These are phyloP conservation scores for Trachelus tabidus DNA, from an alignment of 2,888 invertebrate species.

Conservation along the genomic window DNA sequence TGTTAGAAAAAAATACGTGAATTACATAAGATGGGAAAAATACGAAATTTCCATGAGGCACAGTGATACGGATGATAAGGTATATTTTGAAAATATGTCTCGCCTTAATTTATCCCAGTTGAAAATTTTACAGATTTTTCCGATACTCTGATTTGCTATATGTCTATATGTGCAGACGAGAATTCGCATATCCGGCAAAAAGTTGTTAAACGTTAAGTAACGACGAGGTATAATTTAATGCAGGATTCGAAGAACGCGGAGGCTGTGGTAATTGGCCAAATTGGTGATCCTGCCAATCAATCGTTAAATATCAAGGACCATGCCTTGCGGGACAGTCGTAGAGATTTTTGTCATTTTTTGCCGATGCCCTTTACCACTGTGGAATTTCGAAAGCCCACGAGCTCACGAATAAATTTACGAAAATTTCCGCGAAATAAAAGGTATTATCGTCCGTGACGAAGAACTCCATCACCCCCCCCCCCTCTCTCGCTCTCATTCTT, in stretches of 20 bases:
- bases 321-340: not conserved
- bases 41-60: not conserved
- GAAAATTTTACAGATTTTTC: not conserved
- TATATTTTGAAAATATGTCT: not conserved
- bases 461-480: not conserved
- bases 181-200: not conserved
- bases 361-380: not conserved
- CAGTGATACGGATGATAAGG: not conserved
- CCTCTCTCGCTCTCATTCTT: not conserved
- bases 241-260: constrained; percentile 42
- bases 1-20: not conserved
- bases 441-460: constrained; percentile 33
- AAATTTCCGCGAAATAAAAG: constrained; percentile 58
- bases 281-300: constrained; percentile 64
- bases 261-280: constrained; percentile 56
- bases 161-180: not conserved
- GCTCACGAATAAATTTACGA: constrained; percentile 46
- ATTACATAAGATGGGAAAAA: not conserved
- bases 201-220: not conserved
- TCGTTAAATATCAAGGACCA: constrained; percentile 57
- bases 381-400: not conserved
- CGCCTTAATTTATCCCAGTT: not conserved
- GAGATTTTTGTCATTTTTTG: constrained; percentile 23
- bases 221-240: not conserved
- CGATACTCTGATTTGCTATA: not conserved